Conservation (phyloP, 2,888 invertebrate genomes). For the Tetragonula carbonaria region DNA sequence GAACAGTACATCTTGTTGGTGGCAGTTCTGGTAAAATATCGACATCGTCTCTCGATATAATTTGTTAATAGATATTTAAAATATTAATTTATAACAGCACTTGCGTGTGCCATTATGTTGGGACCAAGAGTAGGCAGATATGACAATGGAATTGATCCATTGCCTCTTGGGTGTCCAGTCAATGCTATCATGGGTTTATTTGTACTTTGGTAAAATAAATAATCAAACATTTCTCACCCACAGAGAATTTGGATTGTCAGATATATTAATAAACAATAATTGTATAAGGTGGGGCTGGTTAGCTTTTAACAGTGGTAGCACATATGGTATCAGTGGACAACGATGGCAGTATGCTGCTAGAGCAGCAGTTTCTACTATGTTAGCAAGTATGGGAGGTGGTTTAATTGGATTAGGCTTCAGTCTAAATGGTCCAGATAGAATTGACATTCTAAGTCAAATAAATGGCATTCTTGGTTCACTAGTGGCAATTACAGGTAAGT, state of each 20-base stretch:
- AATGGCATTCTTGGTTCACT: constrained; percentile 95
- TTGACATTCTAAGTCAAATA: constrained; percentile 94
- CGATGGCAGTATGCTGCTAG: constrained; percentile 97
- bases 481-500: constrained; percentile 92
- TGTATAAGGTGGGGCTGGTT: constrained; percentile 93
- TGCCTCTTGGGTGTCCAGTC: constrained; percentile 94
- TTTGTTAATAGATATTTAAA: constrained; percentile 2
- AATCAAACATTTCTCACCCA: background rate
- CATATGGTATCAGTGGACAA: constrained; percentile 91
- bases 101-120: constrained; percentile 95
- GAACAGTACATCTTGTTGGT: constrained; percentile 95
- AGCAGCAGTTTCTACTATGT: constrained; percentile 95
- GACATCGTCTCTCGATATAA: background rate
- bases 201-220: constrained; percentile 89
- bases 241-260: background rate
- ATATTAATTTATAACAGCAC: constrained; percentile 86
- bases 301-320: constrained; percentile 97
- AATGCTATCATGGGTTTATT: constrained; percentile 96
- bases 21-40: constrained; percentile 84
- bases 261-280: constrained; percentile 19
- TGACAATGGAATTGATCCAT: constrained; percentile 89
- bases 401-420: constrained; percentile 87
- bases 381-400: constrained; percentile 96
- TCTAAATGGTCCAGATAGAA: constrained; percentile 87
- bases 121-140: constrained; percentile 95